Evolutionary conservation across 1,140 invertebrate genomes (phyloP).

Genomic region (Hyposmocoma kahamanoa): DNA sequence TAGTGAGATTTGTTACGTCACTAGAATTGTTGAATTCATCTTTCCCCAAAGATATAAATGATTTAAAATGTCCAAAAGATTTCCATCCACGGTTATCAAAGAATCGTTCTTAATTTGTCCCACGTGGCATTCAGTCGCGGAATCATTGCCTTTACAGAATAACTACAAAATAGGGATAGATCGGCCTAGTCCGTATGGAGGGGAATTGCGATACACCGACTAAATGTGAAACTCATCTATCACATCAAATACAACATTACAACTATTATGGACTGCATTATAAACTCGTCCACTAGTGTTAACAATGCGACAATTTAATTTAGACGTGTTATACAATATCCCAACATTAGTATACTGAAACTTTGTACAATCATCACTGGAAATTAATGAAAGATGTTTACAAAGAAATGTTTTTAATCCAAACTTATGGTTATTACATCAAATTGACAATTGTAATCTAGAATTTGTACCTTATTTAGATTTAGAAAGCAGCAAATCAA

Average conservation of each 20-base stretch:
- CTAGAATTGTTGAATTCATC: no score
- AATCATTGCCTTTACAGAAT: slow-evolving; percentile 21
- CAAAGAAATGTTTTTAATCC: not conserved
- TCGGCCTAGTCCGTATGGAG: slow-evolving; percentile 34
- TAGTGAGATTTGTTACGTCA: no score
- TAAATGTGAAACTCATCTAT: slow-evolving; percentile 46
- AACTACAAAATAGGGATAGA: slow-evolving; percentile 37
- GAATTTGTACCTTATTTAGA: slow-evolving; percentile 50
- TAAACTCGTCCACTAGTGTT: slow-evolving; percentile 44
- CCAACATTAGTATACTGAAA: slow-evolving; percentile 3
- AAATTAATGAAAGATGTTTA: not conserved
- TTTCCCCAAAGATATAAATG: no score
- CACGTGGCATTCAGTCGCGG: no score
- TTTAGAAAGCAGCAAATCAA: slow-evolving; percentile 37
- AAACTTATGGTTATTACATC: not conserved
- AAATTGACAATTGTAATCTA: slow-evolving; percentile 32
- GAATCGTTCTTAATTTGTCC: no score
- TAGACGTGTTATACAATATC: slow-evolving; percentile 27
- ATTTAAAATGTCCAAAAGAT: no score
- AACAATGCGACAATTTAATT: slow-evolving; percentile 60
- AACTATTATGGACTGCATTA: slow-evolving; percentile 50
- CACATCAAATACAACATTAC: slow-evolving; percentile 62
- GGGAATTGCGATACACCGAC: slow-evolving; percentile 56
- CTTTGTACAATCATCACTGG: not conserved
- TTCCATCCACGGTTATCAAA: no score